Conservation (phyloP, 1,140 invertebrate genomes). For the Dinoponera quadriceps region DNA sequence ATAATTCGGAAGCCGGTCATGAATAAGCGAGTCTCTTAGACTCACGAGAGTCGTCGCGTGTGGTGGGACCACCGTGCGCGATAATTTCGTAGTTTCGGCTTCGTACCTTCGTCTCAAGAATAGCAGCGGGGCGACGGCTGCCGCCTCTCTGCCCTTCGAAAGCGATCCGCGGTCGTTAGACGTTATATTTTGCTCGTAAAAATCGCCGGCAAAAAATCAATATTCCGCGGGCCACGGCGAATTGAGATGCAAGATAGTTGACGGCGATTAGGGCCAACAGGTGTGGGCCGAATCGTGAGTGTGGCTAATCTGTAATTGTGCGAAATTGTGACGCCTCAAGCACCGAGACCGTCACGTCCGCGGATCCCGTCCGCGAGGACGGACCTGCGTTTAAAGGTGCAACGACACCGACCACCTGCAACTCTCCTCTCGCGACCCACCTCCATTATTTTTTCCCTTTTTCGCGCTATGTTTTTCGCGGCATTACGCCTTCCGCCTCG, state of each 20-base stretch:
- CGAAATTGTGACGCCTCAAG: conserved; percentile 67
- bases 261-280: conserved; percentile 74
- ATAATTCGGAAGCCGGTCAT: conserved; percentile 24
- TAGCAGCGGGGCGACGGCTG: not conserved
- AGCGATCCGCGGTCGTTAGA: conserved; percentile 68
- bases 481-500: conserved; percentile 28
- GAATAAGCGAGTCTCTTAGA: conserved; percentile 52
- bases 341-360: conserved; percentile 47
- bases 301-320: conserved; percentile 77
- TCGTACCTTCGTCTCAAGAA: conserved; percentile 21
- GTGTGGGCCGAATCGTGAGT: conserved; percentile 70
- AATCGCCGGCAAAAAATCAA: conserved; percentile 73
- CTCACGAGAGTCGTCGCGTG: conserved; percentile 42
- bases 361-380: conserved; percentile 36
- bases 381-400: conserved; percentile 39
- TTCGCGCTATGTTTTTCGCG: conserved; percentile 15
- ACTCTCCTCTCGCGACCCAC: conserved; percentile 12
- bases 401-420: conserved; percentile 59
- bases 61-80: conserved; percentile 55
- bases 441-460: conserved; percentile 34
- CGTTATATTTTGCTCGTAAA: conserved; percentile 35
- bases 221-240: conserved; percentile 68
- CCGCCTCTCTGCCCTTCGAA: conserved; percentile 10
- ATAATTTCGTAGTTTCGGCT: conserved; percentile 47
- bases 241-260: conserved; percentile 78